Percentiles rank a stretch among this genome's conserved stretches.
phyloP scores from a whole-genome alignment of 2,888 invertebrate species.

The Terebella lapidaria region DNA sequence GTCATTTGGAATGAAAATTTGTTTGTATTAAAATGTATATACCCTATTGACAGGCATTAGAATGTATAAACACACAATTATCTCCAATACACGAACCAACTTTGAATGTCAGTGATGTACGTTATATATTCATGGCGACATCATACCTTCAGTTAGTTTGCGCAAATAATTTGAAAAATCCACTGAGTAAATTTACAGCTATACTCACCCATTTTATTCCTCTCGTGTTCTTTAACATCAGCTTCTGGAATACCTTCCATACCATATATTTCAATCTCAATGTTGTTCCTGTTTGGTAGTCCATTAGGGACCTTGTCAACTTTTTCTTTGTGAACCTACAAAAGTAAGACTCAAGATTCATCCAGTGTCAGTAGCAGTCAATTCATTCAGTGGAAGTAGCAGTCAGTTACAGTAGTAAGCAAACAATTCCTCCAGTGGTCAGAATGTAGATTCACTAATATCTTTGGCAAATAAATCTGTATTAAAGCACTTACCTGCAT shows the following conservation, averaged over 20 bases:
- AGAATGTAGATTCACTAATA: background rate
- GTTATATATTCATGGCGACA: no score
- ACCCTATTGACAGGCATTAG: no score
- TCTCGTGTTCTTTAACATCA: slow-evolving; percentile 90
- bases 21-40: no score
- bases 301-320: slow-evolving; percentile 99
- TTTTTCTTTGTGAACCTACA: slow-evolving; percentile 95
- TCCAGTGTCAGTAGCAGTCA: background rate
- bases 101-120: no score
- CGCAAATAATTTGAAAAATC: no score
- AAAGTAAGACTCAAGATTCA: background rate
- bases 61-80: no score
- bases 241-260: slow-evolving; percentile 99
- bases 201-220: slow-evolving; percentile 61
- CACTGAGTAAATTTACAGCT: no score
- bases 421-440: background rate
- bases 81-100: no score
- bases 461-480: background rate
- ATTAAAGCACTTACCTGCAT: slow-evolving; percentile 74
- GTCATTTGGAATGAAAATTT: no score
- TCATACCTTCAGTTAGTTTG: no score
- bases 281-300: slow-evolving; percentile 92
- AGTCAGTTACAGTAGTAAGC: no score
- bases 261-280: slow-evolving; percentile 99
- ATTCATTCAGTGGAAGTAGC: no score